Evolutionary conservation across 2,113 vertebrate species (phyloP).

Genomic region (Synchiropus splendidus): DNA sequence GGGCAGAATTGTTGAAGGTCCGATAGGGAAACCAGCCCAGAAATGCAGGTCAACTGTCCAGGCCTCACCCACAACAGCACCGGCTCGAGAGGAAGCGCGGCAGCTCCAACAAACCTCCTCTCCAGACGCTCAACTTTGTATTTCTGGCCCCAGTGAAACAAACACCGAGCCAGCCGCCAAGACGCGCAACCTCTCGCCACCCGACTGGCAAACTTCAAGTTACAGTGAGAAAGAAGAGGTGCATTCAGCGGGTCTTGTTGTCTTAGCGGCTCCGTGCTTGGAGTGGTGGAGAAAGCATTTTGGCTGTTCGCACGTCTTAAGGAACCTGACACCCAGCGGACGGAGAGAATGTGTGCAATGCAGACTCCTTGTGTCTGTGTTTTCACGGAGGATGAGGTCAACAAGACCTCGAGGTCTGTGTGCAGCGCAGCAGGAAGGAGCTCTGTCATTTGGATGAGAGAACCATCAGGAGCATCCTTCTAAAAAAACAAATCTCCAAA

Average conservation of each 20-base stretch:
- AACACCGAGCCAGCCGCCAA: constrained; percentile 32
- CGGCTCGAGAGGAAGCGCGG: constrained; percentile 24
- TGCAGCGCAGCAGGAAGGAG: constrained; percentile 6
- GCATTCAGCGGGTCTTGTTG: constrained; percentile 36
- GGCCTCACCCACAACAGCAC: background rate
- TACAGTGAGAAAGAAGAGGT: constrained; percentile 38
- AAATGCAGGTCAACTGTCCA: too few relatives aligned
- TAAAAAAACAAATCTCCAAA: too few relatives aligned
- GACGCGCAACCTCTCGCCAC: constrained; percentile 31
- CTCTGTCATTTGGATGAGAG: constrained; percentile 6
- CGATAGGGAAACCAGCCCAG: background rate
- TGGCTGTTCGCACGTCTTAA: constrained; percentile 48
- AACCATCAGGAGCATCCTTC: too few relatives aligned
- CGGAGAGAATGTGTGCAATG: constrained; percentile 34
- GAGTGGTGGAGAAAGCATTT: constrained; percentile 30
- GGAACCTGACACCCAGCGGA: constrained; percentile 31
- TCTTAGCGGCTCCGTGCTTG: constrained; percentile 31
- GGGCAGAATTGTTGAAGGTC: too few relatives aligned
- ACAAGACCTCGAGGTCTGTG: constrained; percentile 15
- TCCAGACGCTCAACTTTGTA: constrained; percentile 23
- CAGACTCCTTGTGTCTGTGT: constrained; percentile 14
- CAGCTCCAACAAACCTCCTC: constrained; percentile 43
- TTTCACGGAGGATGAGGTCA: constrained; percentile 39
- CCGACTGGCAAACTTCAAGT: constrained; percentile 24
- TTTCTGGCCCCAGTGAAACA: too few relatives aligned